Evolutionary conservation across 2,797 vertebrate species (phyloP).

Genomic region (Trichosurus vulpecula): DNA sequence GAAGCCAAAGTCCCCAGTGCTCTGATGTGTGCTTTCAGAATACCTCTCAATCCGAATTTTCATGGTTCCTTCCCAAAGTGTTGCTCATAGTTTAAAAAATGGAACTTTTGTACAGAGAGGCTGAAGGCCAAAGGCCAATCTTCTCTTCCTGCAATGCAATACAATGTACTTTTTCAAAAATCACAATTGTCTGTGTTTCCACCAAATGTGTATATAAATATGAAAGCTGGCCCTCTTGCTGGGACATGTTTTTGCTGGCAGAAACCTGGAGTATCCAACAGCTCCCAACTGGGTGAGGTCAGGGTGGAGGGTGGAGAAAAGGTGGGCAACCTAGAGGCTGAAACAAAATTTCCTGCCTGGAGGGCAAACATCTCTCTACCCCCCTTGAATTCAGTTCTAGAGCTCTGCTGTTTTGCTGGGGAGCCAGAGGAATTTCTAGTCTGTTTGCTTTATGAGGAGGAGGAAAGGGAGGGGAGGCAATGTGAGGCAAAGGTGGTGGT

Average conservation of each 20-base stretch:
- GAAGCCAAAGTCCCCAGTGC: not conserved
- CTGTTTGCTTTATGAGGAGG: conserved; percentile 55
- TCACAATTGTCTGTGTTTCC: conserved; percentile 62
- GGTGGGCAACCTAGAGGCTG: conserved; percentile 48
- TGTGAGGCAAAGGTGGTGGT: conserved; percentile 65
- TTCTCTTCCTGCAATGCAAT: conserved; percentile 63
- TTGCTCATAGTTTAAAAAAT: conserved; percentile 36
- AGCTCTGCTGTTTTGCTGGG: not conserved
- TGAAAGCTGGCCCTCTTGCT: conserved; percentile 52
- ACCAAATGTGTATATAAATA: conserved; percentile 49
- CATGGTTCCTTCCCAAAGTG: not conserved
- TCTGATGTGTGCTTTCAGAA: not conserved
- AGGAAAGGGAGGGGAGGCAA: conserved; percentile 67
- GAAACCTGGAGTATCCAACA: conserved; percentile 14
- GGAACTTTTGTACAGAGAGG: conserved; percentile 35
- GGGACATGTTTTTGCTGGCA: conserved; percentile 74
- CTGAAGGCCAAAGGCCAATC: conserved; percentile 68
- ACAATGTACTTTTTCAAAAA: conserved; percentile 12
- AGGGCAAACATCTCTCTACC: conserved; percentile 56
- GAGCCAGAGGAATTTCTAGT: conserved; percentile 7
- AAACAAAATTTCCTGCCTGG: conserved; percentile 52
- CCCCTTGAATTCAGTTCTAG: not conserved
- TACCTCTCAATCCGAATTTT: not conserved
- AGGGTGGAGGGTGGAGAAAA: conserved; percentile 59
- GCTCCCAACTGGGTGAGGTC: conserved; percentile 8